Base-by-base conservation (phyloP, 2,888 invertebrate genomes). In the Andrena dorsata region DNA sequence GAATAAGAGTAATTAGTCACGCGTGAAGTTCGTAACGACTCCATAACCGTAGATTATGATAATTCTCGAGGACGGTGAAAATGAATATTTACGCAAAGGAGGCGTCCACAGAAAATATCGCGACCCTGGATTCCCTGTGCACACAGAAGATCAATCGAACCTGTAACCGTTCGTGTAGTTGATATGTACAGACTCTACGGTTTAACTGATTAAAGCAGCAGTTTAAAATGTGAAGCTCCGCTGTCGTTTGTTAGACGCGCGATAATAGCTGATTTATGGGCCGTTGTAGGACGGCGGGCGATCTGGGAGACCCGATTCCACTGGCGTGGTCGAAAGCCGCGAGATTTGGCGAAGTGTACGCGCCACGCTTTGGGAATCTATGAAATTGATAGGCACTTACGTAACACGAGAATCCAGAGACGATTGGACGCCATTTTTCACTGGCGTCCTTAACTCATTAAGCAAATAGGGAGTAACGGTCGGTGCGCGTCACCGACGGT, bases 381-480 rank as follows among this genome's bases (percentile, higher is more conserved):
- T 66, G 74, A 83, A 75, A 84, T 72, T 84, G 70, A 79, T 75
- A 71, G 80, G 32, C 64, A 47, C 60, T 85, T 85, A 83, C 73
- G 64, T 85, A 83, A 85, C 75, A 49, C 64, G 49, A 51, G 75
- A 75, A 84, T 63, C 35, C 71, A 69, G 76, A 61, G 68, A 10
- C 83, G 75, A 80, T 80, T 80, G 63, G 75, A 69, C 80, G 83
- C 63, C 78, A 78, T 83, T 83, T 85, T 84, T 78, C 66, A 35
- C 56, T 26, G 23, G 58, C 80, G 69, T 75, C 72, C 73, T 80
- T 74, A 76, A 80, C 69, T 77, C 72, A 77, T 83, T 80, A 83
- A 72, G 71, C 60, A 75, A 76, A 78, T 65, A 64, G 69, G 56
- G 66, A 69, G 63, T 64, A 64, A 70, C 74, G 63, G 64, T 71